Evolutionary conservation across 2,113 vertebrate species (phyloP), one percentile per base, ranked within the genome.

Genomic region (Fukomys damarensis): DNA sequence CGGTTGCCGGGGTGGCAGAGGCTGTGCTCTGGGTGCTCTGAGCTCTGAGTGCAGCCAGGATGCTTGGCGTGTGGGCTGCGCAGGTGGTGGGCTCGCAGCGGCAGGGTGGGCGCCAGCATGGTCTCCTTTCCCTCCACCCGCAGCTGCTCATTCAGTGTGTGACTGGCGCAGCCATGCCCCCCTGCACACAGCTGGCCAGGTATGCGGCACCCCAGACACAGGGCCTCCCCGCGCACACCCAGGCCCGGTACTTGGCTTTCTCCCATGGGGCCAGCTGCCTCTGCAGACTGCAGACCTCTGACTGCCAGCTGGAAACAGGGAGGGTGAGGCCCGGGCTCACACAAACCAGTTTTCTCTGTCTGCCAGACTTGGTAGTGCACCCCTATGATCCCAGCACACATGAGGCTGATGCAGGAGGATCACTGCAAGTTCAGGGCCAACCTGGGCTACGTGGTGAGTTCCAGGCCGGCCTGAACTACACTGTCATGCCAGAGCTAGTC

Each of bases 31-130:
- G 79, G 92, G 13, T 87, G 49, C 95, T 90, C 92, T 88, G 81
- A 88, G 72, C 24, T 2, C 22, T 46, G 30, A 52, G 61, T 32
- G 22, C 92, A 49, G 58, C 35, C 97, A 97, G 97, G 97, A 97
- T 96, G 97, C 96, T 84, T 94, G 92, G 91, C 80, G 87, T 82
- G 43, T 92, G 72, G 30, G 20, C 77, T 89, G 43, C 41, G 82
- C 5, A 68, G 77, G 76, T 22, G 41, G 59, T 52, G 63, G 58
- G 85, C 87, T 89, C 68, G 94, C n/a, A 2, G 65, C 77, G 84
- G 94, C 80, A 86, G 95, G 84, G 74, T 66, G 86, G 85, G 80
- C 41, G 32, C 81, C 70, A 19, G 72, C 74, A 28, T 1, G 61
- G 72, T 30, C 79, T 26, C 80, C 32, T 80, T 84, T 49, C 80